Evolutionary conservation across 2,888 invertebrate genomes (phyloP).

Genomic region (Anagyrus pseudococci): DNA sequence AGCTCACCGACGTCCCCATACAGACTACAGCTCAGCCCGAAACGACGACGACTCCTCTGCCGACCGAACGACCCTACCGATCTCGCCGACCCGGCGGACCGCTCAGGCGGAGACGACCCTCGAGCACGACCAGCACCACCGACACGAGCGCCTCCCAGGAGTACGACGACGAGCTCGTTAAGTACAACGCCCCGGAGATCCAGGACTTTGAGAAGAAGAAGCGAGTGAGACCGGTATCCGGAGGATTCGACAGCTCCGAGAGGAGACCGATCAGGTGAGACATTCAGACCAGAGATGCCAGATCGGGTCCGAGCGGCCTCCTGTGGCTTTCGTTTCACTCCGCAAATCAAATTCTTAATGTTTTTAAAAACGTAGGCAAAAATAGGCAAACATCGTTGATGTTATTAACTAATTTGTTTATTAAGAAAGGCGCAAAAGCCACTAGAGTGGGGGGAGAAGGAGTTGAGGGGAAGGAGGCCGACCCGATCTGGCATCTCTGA

Average conservation of each 20-base stretch:
- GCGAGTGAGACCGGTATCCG: constrained; percentile 45
- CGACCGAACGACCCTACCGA: constrained; percentile 48
- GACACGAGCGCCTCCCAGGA: constrained; percentile 38
- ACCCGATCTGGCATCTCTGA: too few relatives aligned
- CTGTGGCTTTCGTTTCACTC: too few relatives aligned
- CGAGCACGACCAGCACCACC: constrained; percentile 46
- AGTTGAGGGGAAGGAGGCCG: too few relatives aligned
- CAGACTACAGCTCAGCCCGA: constrained; percentile 48
- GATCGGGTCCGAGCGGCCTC: too few relatives aligned
- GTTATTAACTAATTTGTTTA: too few relatives aligned
- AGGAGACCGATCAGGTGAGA: constrained; percentile 35
- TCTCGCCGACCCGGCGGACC: constrained; percentile 45
- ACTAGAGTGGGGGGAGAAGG: too few relatives aligned
- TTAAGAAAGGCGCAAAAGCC: too few relatives aligned
- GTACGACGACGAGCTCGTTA: constrained; percentile 42
- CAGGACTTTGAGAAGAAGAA: constrained; percentile 43
- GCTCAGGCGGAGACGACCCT: constrained; percentile 48
- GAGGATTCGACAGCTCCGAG: constrained; percentile 41
- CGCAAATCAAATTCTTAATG: too few relatives aligned
- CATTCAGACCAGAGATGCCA: too few relatives aligned
- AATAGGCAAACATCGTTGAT: too few relatives aligned
- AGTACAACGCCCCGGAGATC: constrained; percentile 46
- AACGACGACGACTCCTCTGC: constrained; percentile 35
- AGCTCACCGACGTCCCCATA: constrained; percentile 45
- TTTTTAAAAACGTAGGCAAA: too few relatives aligned